These are phyloP conservation scores for Meliscaeva auricollis DNA, from an alignment of 2,888 invertebrate species.

Conservation along the genomic window DNA sequence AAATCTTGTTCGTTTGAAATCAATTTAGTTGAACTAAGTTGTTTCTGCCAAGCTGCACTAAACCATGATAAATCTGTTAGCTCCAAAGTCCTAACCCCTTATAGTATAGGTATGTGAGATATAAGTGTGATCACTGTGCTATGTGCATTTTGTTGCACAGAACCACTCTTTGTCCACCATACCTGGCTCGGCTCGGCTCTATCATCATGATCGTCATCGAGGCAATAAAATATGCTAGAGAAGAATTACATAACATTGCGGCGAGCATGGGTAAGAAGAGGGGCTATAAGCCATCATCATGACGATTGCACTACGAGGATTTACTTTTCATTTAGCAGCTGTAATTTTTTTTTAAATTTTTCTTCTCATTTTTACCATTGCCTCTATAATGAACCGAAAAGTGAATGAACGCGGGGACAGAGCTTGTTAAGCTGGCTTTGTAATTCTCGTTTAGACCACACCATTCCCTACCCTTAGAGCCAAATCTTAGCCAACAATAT, in stretches of 20 bases:
- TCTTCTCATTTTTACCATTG: neutral
- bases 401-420: neutral
- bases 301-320: constrained; percentile 72
- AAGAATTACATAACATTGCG: constrained; percentile 58
- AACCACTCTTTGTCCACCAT: constrained; percentile 15
- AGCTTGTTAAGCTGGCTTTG: constrained; percentile 41
- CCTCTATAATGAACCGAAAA: neutral
- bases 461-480: constrained; percentile 2
- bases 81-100: constrained; percentile 50
- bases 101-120: neutral
- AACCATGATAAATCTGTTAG: constrained; percentile 60
- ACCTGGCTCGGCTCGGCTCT: neutral
- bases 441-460: constrained; percentile 18
- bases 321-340: constrained; percentile 72
- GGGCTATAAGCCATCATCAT: constrained; percentile 55
- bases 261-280: constrained; percentile 12
- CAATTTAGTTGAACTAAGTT: constrained; percentile 35
- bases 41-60: constrained; percentile 14
- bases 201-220: constrained; percentile 19
- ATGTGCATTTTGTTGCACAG: constrained; percentile 2
- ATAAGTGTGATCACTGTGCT: constrained; percentile 24
- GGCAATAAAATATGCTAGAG: constrained; percentile 70
- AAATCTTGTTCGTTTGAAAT: constrained; percentile 52
- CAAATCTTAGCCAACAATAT: constrained; percentile 27
- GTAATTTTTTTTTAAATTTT: constrained; percentile 16